phyloP scores from a whole-genome alignment of 2,888 invertebrate species.

The Heteropelma amictum region DNA sequence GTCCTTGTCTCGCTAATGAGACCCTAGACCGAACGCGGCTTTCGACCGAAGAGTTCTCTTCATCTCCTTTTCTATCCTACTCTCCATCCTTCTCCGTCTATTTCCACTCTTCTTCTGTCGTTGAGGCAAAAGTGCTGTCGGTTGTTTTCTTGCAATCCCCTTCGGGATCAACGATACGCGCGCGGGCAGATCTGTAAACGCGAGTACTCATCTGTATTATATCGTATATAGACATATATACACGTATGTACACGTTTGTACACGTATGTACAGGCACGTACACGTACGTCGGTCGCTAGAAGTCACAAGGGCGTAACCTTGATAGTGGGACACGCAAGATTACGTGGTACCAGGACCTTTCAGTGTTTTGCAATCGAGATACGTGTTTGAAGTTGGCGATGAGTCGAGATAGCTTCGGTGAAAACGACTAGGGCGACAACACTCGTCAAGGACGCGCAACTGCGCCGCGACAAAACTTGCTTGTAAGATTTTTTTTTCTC shows the following conservation, averaged over 20 bases:
- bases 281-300: not conserved
- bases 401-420: not conserved
- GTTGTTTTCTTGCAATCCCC: slow-evolving; percentile 18
- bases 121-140: slow-evolving; percentile 28
- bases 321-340: not conserved
- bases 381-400: no score
- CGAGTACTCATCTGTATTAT: not conserved
- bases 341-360: not conserved
- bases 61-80: slow-evolving; percentile 4
- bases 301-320: not conserved
- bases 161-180: not conserved
- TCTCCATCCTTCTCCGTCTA: not conserved
- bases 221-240: no score
- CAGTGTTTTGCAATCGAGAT: not conserved
- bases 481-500: no score
- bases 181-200: not conserved
- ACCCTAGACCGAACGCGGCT: slow-evolving; percentile 55
- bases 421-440: not conserved
- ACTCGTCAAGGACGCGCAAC: not conserved
- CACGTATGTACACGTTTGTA: no score
- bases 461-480: not conserved
- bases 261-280: no score
- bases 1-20: slow-evolving; percentile 75
- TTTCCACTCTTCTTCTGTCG: not conserved
- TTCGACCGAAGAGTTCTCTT: slow-evolving; percentile 18